A percentile compares a stretch with the other conserved stretches of the same genome.
These are phyloP conservation scores for Acholoe squamosa DNA, from an alignment of 2,888 invertebrate species.

Conservation along the genomic window DNA sequence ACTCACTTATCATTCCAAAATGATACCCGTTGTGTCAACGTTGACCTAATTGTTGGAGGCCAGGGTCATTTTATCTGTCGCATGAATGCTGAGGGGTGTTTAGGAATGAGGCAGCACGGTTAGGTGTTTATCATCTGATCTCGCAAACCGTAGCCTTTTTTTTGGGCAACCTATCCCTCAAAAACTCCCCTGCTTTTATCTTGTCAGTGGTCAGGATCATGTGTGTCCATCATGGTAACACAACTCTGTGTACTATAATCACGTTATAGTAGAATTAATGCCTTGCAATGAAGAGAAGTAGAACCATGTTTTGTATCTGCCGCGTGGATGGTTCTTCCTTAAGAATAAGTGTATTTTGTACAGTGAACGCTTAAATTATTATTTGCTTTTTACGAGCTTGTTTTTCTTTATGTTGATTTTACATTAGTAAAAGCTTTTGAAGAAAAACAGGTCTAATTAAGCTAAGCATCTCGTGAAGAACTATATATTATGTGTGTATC, in stretches of 20 bases:
- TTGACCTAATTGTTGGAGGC: not conserved
- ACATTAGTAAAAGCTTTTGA: conserved; percentile 17
- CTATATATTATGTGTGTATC: no score
- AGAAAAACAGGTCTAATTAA: not conserved
- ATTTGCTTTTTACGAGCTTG: conserved; percentile 6
- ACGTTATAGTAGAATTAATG: not conserved
- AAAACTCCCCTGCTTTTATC: not conserved
- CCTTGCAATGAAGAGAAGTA: conserved; percentile 1
- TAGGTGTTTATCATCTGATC: no score
- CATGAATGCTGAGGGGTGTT: not conserved
- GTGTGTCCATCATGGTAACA: no score
- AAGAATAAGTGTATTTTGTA: conserved; percentile 35
- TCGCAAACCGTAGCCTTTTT: no score
- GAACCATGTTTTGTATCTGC: not conserved
- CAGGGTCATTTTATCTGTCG: conserved; percentile 7
- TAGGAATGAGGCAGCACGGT: no score
- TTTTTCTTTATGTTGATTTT: conserved; percentile 23
- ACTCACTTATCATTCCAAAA: not conserved
- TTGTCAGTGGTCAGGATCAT: not conserved
- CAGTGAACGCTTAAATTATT: conserved; percentile 56
- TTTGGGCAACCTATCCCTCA: not conserved
- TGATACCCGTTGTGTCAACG: not conserved
- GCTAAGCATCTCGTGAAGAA: not conserved
- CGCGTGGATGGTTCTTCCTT: not conserved
- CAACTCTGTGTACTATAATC: not conserved